phyloP scores from a whole-genome alignment of 2,888 invertebrate species.

The Epistrophe eligans region DNA sequence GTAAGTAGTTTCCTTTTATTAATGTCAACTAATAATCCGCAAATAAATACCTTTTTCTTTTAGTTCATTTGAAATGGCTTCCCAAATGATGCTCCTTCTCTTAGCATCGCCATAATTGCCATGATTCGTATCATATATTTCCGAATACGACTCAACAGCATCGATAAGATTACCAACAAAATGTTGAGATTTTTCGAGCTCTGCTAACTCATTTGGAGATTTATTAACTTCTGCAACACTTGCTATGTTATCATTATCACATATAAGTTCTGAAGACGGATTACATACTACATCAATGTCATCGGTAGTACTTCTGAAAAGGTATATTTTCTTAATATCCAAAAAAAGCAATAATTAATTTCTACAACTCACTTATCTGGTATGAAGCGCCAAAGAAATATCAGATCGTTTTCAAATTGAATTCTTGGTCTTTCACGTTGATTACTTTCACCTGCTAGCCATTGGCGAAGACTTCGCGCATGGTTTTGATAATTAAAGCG shows the following conservation, averaged over 20 bases:
- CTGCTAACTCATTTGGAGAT: constrained; percentile 26
- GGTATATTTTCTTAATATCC: background rate
- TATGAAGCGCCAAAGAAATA: constrained; percentile 80
- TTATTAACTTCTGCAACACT: background rate
- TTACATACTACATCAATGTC: constrained; percentile 16
- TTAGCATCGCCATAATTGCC: constrained; percentile 76
- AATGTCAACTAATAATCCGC: background rate
- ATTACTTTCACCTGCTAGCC: constrained; percentile 66
- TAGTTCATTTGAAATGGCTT: constrained; percentile 79
- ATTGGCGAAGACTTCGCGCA: constrained; percentile 77
- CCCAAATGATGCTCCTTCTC: constrained; percentile 80
- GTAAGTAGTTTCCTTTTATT: background rate
- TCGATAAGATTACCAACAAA: constrained; percentile 76
- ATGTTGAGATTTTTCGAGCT: constrained; percentile 18
- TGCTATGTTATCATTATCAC: background rate
- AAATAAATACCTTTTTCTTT: constrained; percentile 78
- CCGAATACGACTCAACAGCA: constrained; percentile 78
- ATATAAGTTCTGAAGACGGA: background rate
- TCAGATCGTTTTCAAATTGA: constrained; percentile 79
- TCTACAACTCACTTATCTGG: constrained; percentile 57
- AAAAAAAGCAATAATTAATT: background rate
- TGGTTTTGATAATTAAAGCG: constrained; percentile 79
- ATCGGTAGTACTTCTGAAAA: constrained; percentile 39
- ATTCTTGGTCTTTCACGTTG: constrained; percentile 77
- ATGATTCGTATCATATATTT: constrained; percentile 78